Base-by-base conservation (phyloP, 2,888 invertebrate species). In the Dicroscelio sp. region DNA sequence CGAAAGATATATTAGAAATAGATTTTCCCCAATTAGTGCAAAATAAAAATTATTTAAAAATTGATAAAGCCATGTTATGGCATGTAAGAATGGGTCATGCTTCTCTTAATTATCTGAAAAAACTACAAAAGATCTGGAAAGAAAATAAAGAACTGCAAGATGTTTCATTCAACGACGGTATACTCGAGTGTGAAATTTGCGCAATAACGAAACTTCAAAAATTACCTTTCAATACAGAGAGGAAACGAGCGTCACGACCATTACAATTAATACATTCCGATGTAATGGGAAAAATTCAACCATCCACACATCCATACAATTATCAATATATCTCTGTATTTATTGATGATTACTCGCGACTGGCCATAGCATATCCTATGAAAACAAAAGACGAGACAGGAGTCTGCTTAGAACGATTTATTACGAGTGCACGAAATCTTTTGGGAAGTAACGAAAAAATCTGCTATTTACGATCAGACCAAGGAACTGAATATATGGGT, bases 181-280 rank as follows among this genome's bases (percentile, higher is more conserved):
- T 94, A 33, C 25, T 63, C 38, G 94, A 93, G 20, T 94, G 94
- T 82, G 93, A 94, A 79, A 73, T 91, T 14, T 93, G 93, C 71
- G 78, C 67, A 31, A 79, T 94, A 5, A 67, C 93, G 1, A 94
- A 93, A 85, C 78, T 94, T 12, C 87, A 93, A 60, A 94, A 92
- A 86, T 33, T 92, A 73, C 93, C 94, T 12, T 92, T 93, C 30
- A 88, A 78, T 33, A 71, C 67, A 65, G 43, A 31, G 27, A 76
- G 92, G 65, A 55, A 60, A 67, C 75, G 76, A 83, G 92, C 93
- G 2, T 83, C 84, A 20, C 43, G 58, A 65, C 90, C 93, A n/a
- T 63, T 94, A 25, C 91, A 93, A 27, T 27, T 60, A 17, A 8
- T 60, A 25, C 60, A 60, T 60, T 60, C 27, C 23, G 60, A 60